Evolutionary conservation across 2,888 invertebrate genomes (phyloP).

Genomic region (Coremacera marginata): DNA sequence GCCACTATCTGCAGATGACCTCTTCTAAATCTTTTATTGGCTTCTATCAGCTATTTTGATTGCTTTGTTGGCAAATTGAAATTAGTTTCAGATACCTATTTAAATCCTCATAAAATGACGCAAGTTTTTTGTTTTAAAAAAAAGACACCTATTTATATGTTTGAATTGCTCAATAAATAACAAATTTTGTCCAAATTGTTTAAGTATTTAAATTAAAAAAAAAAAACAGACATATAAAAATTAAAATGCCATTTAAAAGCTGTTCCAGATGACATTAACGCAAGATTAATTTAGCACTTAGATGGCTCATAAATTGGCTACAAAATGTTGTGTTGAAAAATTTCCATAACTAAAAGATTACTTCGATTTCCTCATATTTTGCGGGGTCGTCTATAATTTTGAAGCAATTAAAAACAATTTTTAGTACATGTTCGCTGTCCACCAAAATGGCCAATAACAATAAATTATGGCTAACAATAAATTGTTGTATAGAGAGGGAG

Average conservation of each 20-base stretch:
- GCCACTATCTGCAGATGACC: no score
- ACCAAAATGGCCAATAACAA: slow-evolving; percentile 15
- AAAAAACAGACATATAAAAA: slow-evolving; percentile 54
- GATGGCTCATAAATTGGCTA: slow-evolving; percentile 15
- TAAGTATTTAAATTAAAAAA: slow-evolving; percentile 42
- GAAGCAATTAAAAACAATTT: slow-evolving; percentile 37
- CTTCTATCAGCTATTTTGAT: not conserved
- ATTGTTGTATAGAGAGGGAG: slow-evolving; percentile 2
- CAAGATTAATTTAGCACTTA: slow-evolving; percentile 27
- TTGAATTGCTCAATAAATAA: not conserved
- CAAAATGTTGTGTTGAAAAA: slow-evolving; percentile 22
- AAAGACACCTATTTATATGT: not conserved
- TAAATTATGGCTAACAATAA: slow-evolving; percentile 34
- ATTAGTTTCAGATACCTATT: not conserved
- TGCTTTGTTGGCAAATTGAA: not conserved
- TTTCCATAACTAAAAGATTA: slow-evolving; percentile 5
- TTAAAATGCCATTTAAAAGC: slow-evolving; percentile 15
- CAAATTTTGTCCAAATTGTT: not conserved
- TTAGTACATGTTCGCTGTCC: slow-evolving; percentile 40
- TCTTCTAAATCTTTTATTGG: not conserved
- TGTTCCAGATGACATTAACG: not conserved
- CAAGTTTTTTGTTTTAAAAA: not conserved
- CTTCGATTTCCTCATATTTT: slow-evolving; percentile 1
- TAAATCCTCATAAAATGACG: not conserved
- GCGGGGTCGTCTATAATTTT: slow-evolving; percentile 26